Evolutionary conservation across 1,140 invertebrate genomes (phyloP).

Genomic region (Centruroides vittatus): DNA sequence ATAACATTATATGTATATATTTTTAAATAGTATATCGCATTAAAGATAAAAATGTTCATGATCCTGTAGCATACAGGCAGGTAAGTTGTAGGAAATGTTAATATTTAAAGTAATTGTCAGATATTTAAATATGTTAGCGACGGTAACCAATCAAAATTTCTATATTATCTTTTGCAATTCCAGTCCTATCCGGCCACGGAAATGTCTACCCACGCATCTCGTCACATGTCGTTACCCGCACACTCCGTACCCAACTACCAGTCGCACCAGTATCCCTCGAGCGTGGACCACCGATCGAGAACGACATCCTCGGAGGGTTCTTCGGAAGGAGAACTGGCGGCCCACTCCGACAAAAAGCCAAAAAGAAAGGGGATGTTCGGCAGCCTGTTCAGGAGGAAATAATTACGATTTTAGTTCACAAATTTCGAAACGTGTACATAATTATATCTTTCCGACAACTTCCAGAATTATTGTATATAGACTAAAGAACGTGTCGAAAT

Average conservation of each 20-base stretch:
- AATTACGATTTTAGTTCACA: not conserved
- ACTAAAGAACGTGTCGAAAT: too few relatives aligned
- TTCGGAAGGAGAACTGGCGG: slow-evolving; percentile 11
- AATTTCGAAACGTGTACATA: too few relatives aligned
- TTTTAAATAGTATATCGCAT: slow-evolving; percentile 1
- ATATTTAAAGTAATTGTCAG: not conserved
- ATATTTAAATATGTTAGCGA: not conserved
- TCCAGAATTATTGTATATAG: too few relatives aligned
- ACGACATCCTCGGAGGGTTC: slow-evolving; percentile 14
- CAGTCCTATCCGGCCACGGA: slow-evolving; percentile 3
- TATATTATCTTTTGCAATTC: not conserved
- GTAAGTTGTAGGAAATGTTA: not conserved
- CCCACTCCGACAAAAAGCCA: slow-evolving; percentile 3
- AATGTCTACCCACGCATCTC: not conserved
- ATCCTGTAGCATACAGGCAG: slow-evolving; percentile 3
- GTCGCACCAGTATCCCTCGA: not conserved
- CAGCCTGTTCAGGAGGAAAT: slow-evolving; percentile 9
- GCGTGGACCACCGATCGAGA: not conserved
- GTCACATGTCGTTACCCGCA: slow-evolving; percentile 11
- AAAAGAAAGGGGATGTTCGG: slow-evolving; percentile 15
- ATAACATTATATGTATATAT: too few relatives aligned
- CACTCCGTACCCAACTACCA: not conserved
- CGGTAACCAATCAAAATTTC: too few relatives aligned
- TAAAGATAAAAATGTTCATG: slow-evolving; percentile 2
- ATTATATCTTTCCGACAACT: too few relatives aligned